Base-by-base conservation (phyloP, 2,113 vertebrate genomes). In the Gopherus flavomarginatus region DNA sequence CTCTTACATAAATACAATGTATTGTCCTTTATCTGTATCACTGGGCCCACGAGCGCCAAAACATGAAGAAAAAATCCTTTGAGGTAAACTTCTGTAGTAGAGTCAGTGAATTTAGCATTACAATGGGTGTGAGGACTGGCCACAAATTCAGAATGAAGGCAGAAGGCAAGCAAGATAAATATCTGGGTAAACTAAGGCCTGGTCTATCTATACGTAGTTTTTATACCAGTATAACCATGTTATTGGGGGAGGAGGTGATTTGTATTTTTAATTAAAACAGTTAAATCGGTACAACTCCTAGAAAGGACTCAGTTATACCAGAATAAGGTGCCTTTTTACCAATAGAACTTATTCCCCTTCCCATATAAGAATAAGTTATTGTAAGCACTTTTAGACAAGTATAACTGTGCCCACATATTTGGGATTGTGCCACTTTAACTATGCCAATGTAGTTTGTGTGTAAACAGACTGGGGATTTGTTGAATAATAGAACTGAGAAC, bases 91-190 rank as follows among this genome's bases (percentile, higher is more conserved):
- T 47, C 1, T 54, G 22, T 38, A 80, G 31, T 49, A 24, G 4
- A 13, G 85, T 24, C 62, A 57, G 54, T 38, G 4, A 84, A 54
- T n/a, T 44, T 78, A 11, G 49, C 11, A 92, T 35, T 62, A 19
- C 6, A 77, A 81, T 24, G 57, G 17, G 5, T 3, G 8, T n/a
- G n/a, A 93, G 0, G 0, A 72, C 59, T 4, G 11, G 13, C 80
- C 54, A 52, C 54, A 35, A 9, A 14, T 54, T 54, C 78, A 75
- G 56, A 91, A 94, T 2, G 35, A 93, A 89, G 53, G 50, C 12
- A 94, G 11, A 84, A 87, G 87, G 5, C 14, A 65, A 78, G 42
- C 31, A 78, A 89, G 42, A 81, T 53, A 1, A 83, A 50, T 1
- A 47, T 19, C 14, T 65, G 11, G 62, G 35, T 2, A 72, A 80